phyloP scores from a whole-genome alignment of 1,140 invertebrate genomes.

The Apis cerana region DNA sequence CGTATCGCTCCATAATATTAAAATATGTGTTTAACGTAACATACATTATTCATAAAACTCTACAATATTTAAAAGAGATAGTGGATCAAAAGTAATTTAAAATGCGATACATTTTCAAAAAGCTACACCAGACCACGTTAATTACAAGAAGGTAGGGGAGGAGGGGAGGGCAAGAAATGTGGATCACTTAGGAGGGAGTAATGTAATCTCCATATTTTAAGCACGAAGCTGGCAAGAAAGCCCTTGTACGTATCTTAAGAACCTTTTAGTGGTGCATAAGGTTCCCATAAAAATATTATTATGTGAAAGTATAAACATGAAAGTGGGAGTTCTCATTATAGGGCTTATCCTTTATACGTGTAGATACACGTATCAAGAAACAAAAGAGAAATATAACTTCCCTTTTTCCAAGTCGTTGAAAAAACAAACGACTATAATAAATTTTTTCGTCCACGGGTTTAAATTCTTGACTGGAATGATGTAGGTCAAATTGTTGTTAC shows the following conservation, averaged over 20 bases:
- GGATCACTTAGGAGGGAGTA: background rate
- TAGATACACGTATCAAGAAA: too few species aligned
- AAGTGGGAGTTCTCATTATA: background rate
- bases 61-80: too few species aligned
- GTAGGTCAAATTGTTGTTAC: too few species aligned
- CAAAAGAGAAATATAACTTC: background rate
- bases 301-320: background rate
- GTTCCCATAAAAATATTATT: background rate
- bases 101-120: background rate
- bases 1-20: background rate
- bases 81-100: background rate
- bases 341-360: background rate
- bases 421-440: background rate
- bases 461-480: too few species aligned
- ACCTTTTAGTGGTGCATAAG: constrained; percentile 36
- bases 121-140: background rate
- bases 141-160: background rate
- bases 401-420: background rate
- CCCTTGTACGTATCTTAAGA: constrained; percentile 10
- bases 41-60: background rate
- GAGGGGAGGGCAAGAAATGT: background rate
- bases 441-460: too few species aligned
- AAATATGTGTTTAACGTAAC: background rate
- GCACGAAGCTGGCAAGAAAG: background rate
- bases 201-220: constrained; percentile 22